Conservation (phyloP, 2,888 invertebrate genomes). For the Branchinecta sandiegonensis region DNA sequence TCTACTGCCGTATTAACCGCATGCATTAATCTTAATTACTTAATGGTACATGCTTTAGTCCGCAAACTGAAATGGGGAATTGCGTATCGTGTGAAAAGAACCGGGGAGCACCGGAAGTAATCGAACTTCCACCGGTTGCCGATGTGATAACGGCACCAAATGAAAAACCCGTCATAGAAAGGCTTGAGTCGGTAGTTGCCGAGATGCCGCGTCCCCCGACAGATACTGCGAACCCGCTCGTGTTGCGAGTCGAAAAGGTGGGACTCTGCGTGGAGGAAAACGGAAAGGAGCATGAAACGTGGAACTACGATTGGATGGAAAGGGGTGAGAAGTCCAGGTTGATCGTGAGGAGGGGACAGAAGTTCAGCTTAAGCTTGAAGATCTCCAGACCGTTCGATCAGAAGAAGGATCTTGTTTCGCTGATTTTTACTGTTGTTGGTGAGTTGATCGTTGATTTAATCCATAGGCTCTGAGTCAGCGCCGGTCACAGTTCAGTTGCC, state of each 20-base stretch:
- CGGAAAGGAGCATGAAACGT: slow-evolving; percentile 59
- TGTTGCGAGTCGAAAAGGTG: slow-evolving; percentile 50
- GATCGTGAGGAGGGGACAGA: slow-evolving; percentile 67
- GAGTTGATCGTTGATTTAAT: slow-evolving; percentile 22
- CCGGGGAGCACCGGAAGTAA: too few species aligned
- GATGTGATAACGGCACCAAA: too few species aligned
- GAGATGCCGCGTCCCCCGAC: not conserved
- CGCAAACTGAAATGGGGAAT: too few species aligned
- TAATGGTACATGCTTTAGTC: too few species aligned
- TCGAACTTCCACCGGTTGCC: too few species aligned
- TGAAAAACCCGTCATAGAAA: too few species aligned
- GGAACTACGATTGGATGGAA: slow-evolving; percentile 58
- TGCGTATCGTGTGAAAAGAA: too few species aligned
- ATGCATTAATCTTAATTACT: too few species aligned
- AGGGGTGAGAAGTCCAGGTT: slow-evolving; percentile 43
- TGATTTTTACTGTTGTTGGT: slow-evolving; percentile 66
- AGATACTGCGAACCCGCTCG: not conserved
- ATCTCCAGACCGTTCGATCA: slow-evolving; percentile 60
- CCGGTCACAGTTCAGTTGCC: too few species aligned
- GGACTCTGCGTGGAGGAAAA: slow-evolving; percentile 59
- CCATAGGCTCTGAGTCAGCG: too few species aligned
- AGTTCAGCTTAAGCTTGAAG: slow-evolving; percentile 54
- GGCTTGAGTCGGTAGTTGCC: too few species aligned
- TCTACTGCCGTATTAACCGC: too few species aligned
- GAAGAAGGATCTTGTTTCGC: slow-evolving; percentile 59